Percentiles rank a stretch among this genome's conserved stretches.
phyloP scores from a whole-genome alignment of 2,113 vertebrate genomes.

The Mixornis gularis region DNA sequence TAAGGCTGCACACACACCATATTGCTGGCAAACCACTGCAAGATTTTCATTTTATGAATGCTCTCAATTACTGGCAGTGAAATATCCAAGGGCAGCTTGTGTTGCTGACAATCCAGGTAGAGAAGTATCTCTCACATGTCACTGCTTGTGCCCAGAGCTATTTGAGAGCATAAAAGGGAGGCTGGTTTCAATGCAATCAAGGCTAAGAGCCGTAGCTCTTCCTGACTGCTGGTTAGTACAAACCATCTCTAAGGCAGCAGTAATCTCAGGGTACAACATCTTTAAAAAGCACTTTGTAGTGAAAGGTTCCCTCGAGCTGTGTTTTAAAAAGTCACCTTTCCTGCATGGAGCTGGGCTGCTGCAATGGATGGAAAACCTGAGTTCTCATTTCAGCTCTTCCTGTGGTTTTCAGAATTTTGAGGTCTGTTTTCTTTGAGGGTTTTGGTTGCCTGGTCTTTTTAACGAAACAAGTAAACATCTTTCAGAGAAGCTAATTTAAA shows the following conservation, averaged over 20 bases:
- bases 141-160: background rate
- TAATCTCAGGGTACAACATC: background rate
- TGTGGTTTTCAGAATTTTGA: background rate
- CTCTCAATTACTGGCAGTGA: background rate
- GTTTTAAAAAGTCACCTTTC: background rate
- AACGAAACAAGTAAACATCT: background rate
- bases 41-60: background rate
- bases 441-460: background rate
- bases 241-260: background rate
- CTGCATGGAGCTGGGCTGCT: background rate
- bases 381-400: background rate
- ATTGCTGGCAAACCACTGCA: background rate
- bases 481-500: background rate
- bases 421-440: background rate
- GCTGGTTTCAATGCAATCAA: constrained; percentile 13
- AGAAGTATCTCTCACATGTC: background rate
- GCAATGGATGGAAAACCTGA: background rate
- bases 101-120: background rate
- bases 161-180: background rate
- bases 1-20: background rate
- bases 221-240: background rate
- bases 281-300: constrained; percentile 10
- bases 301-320: background rate
- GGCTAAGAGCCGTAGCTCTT: background rate
- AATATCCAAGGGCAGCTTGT: background rate